Evolutionary conservation across 2,113 vertebrate species (phyloP).

Genomic region (Rutilus rutilus): DNA sequence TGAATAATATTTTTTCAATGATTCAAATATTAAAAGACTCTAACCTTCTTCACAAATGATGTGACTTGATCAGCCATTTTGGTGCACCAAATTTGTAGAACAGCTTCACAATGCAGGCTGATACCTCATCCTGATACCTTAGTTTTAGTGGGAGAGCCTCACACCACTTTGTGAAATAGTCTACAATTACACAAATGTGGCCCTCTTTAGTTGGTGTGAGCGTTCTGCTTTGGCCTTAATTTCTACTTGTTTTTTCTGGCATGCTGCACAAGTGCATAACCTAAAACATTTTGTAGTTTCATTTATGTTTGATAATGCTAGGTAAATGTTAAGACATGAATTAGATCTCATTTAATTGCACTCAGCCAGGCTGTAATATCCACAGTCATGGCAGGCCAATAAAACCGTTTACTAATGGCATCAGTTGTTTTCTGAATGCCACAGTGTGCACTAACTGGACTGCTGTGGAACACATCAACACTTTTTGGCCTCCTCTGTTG

Average conservation of each 20-base stretch:
- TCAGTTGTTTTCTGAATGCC: neutral
- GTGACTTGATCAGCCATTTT: constrained; percentile 3
- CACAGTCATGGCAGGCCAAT: neutral
- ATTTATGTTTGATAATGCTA: neutral
- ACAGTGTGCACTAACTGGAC: neutral
- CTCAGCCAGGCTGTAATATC: neutral
- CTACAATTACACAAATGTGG: neutral
- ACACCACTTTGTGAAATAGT: constrained; percentile 18
- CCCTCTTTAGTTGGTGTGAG: neutral
- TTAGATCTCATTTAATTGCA: neutral
- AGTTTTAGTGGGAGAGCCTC: neutral
- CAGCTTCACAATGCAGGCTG: neutral
- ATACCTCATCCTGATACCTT: neutral
- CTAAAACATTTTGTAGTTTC: neutral
- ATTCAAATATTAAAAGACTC: neutral
- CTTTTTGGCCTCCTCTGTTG: neutral
- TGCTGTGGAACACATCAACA: neutral
- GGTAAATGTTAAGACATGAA: neutral
- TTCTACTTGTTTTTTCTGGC: neutral
- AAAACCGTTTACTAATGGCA: neutral
- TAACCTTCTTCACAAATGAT: constrained; percentile 15
- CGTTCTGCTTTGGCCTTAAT: neutral
- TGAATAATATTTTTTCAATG: neutral
- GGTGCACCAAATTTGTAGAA: neutral
- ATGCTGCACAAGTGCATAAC: constrained; percentile 2